Evolutionary conservation across 2,797 vertebrate genomes (phyloP).

Genomic region (Columba guinea): DNA sequence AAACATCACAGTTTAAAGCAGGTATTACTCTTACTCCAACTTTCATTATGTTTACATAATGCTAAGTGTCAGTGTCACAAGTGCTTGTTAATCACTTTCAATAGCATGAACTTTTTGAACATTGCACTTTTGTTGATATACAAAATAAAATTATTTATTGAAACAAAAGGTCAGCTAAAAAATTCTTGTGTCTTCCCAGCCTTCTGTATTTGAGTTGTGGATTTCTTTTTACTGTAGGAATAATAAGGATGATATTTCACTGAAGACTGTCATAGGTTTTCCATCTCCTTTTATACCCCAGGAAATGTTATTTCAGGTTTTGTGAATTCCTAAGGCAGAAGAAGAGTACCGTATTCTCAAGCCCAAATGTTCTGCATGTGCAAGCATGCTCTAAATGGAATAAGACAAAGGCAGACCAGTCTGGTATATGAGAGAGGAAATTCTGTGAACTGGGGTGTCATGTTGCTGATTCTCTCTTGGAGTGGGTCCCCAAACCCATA

Average conservation of each 20-base stretch:
- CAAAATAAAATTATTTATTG: neutral
- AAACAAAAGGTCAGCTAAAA: conserved; percentile 33
- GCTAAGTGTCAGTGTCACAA: neutral
- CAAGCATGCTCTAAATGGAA: neutral
- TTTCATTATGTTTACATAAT: conserved; percentile 9
- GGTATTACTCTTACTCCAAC: neutral
- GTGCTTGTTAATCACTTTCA: neutral
- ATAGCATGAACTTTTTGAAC: neutral
- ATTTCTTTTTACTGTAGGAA: neutral
- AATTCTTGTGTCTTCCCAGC: neutral
- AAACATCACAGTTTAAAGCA: neutral
- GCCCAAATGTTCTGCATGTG: neutral
- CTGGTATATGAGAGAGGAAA: neutral
- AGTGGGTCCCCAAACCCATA: neutral
- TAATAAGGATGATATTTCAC: conserved; percentile 8
- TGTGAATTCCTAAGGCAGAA: neutral
- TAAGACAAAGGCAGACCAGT: neutral
- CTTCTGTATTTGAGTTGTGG: neutral
- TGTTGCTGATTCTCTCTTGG: neutral
- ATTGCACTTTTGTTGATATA: neutral
- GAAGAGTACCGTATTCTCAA: neutral
- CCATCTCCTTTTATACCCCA: neutral
- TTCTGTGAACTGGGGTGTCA: neutral
- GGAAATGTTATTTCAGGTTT: neutral
- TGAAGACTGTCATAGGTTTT: neutral